Conservation (phyloP, 1,140 invertebrate genomes). For the Goniozus legneri region DNA sequence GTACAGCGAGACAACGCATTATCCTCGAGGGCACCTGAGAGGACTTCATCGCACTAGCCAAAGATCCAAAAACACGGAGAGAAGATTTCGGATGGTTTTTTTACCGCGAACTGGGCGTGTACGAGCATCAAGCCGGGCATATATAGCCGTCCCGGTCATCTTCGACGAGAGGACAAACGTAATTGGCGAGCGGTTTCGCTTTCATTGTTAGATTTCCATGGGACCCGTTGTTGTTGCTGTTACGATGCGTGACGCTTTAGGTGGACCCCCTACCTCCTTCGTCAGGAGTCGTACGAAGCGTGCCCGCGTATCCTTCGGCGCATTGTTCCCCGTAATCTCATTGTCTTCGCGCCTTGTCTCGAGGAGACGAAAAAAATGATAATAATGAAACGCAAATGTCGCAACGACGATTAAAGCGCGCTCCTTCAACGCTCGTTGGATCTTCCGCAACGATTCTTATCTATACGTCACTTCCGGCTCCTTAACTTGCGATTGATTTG, state of each 20-base stretch:
- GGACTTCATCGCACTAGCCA: neutral
- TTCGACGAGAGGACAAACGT: constrained; percentile 35
- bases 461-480: too few species aligned
- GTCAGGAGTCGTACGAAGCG: too few species aligned
- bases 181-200: constrained; percentile 49
- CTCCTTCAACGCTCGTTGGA: too few species aligned
- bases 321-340: neutral
- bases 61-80: neutral
- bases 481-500: too few species aligned
- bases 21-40: constrained; percentile 11
- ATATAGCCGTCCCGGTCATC: constrained; percentile 41
- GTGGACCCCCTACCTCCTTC: too few species aligned
- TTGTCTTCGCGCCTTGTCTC: constrained; percentile 5
- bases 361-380: too few species aligned
- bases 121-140: constrained; percentile 28
- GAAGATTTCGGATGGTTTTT: constrained; percentile 8
- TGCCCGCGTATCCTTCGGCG: neutral
- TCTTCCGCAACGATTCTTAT: too few species aligned
- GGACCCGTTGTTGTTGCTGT: constrained; percentile 29
- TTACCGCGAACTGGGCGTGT: constrained; percentile 19
- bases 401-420: too few species aligned
- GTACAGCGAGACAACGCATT: constrained; percentile 1
- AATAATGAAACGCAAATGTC: too few species aligned
- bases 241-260: constrained; percentile 41
- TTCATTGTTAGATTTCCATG: constrained; percentile 46